These are phyloP conservation scores for Crenuchus spilurus DNA, from an alignment of 2,797 vertebrate species.

Conservation along the genomic window DNA sequence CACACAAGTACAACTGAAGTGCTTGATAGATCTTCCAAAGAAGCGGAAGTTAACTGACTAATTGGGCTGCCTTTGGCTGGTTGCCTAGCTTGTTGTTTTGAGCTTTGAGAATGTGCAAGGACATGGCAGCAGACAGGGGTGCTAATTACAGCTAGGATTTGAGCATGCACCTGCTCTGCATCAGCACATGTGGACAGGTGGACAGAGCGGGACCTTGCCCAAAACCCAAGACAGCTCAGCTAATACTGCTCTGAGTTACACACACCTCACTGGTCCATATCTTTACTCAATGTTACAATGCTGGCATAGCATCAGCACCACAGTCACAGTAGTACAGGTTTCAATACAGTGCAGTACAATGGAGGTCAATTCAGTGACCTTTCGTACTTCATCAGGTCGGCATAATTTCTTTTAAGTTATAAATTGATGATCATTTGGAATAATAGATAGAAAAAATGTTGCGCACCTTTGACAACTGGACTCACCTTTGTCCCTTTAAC, in stretches of 20 bases:
- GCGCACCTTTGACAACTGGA: not conserved
- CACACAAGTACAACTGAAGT: not conserved
- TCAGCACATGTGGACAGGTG: slow-evolving; percentile 7
- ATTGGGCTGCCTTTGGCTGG: not conserved
- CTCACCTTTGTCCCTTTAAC: not conserved
- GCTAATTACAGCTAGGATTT: slow-evolving; percentile 51
- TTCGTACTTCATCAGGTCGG: no score
- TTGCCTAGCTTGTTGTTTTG: slow-evolving; percentile 38
- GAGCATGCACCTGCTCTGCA: slow-evolving; percentile 49
- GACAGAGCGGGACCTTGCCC: not conserved
- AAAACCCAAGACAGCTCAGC: not conserved
- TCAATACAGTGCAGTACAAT: no score
- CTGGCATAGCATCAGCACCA: no score
- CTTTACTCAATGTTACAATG: not conserved
- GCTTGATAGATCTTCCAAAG: not conserved
- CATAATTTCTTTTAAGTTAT: no score
- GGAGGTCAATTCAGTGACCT: no score
- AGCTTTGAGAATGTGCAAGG: slow-evolving; percentile 41
- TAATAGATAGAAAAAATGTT: not conserved
- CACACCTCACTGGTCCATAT: not conserved
- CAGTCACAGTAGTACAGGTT: no score
- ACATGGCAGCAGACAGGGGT: slow-evolving; percentile 24
- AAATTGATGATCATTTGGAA: no score
- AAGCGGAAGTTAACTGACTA: not conserved
- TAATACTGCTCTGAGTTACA: not conserved